phyloP scores from a whole-genome alignment of 2,888 invertebrate species.

The Aphidius colemani region DNA sequence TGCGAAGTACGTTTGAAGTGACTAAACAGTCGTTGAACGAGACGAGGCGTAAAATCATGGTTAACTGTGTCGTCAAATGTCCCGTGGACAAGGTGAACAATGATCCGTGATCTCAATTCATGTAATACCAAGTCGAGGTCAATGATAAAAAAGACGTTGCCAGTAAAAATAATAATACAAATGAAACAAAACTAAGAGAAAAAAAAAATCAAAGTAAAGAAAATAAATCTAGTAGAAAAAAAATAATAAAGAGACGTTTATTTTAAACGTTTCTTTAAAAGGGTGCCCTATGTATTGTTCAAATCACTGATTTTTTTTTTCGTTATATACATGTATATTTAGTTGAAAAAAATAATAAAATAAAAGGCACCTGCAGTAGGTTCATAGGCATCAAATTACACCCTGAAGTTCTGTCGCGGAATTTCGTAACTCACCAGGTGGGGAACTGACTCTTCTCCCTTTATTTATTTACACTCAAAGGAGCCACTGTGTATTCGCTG shows the following conservation, averaged over 20 bases:
- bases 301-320: constrained; percentile 7
- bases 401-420: constrained; percentile 28
- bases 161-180: neutral
- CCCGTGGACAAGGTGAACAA: constrained; percentile 31
- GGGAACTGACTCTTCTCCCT: constrained; percentile 24
- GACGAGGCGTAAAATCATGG: constrained; percentile 47
- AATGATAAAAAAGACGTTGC: constrained; percentile 21
- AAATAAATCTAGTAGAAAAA: constrained; percentile 9
- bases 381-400: constrained; percentile 51
- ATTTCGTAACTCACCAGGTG: constrained; percentile 31
- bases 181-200: constrained; percentile 16
- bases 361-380: constrained; percentile 51
- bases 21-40: constrained; percentile 55
- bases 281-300: constrained; percentile 24
- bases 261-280: constrained; percentile 27
- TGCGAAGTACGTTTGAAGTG: constrained; percentile 52
- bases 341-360: constrained; percentile 34
- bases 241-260: constrained; percentile 14
- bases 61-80: constrained; percentile 27
- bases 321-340: neutral
- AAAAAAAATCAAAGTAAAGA: constrained; percentile 13
- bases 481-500: constrained; percentile 40
- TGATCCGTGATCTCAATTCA: constrained; percentile 20
- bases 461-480: constrained; percentile 34
- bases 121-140: constrained; percentile 30